phyloP scores from a whole-genome alignment of 2,797 vertebrate genomes.

The Darevskia nairensis region DNA sequence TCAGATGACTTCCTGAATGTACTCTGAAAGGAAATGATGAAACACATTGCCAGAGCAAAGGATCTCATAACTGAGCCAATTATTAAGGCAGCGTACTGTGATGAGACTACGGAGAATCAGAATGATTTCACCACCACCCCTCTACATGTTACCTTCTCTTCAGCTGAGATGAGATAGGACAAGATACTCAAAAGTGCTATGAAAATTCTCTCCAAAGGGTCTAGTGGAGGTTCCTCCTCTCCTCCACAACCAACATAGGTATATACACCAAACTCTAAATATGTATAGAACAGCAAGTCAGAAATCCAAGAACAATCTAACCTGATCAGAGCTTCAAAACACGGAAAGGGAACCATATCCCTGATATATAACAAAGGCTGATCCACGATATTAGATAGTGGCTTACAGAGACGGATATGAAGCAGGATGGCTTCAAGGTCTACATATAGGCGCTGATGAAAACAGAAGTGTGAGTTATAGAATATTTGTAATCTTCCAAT shows the following conservation, averaged over 20 bases:
- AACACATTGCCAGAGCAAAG: no score
- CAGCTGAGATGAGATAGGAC: background rate
- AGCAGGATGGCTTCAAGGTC: constrained; percentile 79
- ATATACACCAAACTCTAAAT: background rate
- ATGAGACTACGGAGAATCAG: no score
- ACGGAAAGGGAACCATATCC: constrained; percentile 64
- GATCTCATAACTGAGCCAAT: no score
- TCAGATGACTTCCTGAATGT: no score
- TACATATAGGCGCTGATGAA: constrained; percentile 81
- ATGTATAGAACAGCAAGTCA: background rate
- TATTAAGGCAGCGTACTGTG: no score
- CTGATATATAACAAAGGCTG: constrained; percentile 79
- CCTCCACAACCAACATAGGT: no score
- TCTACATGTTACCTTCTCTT: no score
- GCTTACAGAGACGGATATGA: constrained; percentile 76
- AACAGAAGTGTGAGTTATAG: constrained; percentile 83
- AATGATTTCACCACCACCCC: no score
- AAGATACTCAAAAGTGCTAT: background rate
- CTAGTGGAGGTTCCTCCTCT: background rate
- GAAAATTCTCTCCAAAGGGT: background rate
- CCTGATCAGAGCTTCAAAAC: constrained; percentile 85
- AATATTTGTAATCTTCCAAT: constrained; percentile 68
- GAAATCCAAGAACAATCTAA: constrained; percentile 49
- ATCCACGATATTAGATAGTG: constrained; percentile 75
- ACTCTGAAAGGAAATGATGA: no score